Base-by-base conservation (phyloP, 2,797 vertebrate genomes). In the Threskiornis aethiopicus region DNA sequence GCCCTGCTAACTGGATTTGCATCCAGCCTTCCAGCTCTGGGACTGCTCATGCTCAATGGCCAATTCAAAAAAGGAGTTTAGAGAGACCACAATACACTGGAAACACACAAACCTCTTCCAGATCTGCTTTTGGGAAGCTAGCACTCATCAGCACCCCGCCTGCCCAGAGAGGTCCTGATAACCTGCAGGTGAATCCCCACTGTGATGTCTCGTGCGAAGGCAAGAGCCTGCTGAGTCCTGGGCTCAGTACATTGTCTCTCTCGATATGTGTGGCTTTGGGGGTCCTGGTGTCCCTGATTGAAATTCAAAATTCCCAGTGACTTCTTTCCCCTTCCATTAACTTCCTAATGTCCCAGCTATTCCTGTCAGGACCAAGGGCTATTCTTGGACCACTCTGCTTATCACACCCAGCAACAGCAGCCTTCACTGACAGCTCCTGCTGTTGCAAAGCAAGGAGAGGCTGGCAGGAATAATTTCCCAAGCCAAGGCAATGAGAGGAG, bases 351-450 rank as follows among this genome's bases (percentile, higher is more conserved):
- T 76, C 46, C 82, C 81, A 33, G 19, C 16, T 21, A 46, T 76
- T 55, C 64, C 87, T 51, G 39, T 91, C 83, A 87, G 71, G 89
- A 87, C 31, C 81, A 62, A 75, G 71, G 84, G 65, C 51, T 92
- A 70, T 77, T 97, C 92, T 78, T 87, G 88, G 92, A 54, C 46
- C 57, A n/a, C 67, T 87, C 70, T 85, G 66, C 76, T 69, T 26
- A 35, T 81, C 64, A 52, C 49, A 61, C 55, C 73, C 83, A 90
- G 52, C 71, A 77, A 49, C 8, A 10, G 33, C 51, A 83, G 81
- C 75, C 55, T 79, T 87, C 57, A 16, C 54, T 57, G 55, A 49
- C 55, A 52, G 82, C 75, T 89, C 47, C 59, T 71, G 84, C 76
- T 76, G 85, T 59, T 90, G 65, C 81, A 61, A 69, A 64, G 67